A percentile compares a stretch with the other conserved stretches of the same genome.
phyloP scores from a whole-genome alignment of 2,113 vertebrate species.

The Mormyrus lacerda region DNA sequence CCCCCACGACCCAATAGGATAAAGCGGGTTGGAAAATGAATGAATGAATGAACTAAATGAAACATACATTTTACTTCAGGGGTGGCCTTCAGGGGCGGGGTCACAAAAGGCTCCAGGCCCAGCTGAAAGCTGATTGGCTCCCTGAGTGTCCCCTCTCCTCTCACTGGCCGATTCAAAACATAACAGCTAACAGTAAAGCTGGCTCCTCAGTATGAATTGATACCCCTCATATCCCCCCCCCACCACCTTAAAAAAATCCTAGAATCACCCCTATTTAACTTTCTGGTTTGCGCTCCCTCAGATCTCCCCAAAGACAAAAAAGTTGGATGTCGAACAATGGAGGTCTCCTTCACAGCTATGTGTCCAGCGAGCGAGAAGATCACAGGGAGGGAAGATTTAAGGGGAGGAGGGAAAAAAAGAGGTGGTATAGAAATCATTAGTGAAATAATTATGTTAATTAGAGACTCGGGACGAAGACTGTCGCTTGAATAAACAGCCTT shows the following conservation, averaged over 20 bases:
- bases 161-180: neutral
- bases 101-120: neutral
- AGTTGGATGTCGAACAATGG: neutral
- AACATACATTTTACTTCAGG: neutral
- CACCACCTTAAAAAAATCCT: neutral
- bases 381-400: neutral
- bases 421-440: conserved; percentile 25
- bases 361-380: neutral
- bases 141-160: neutral
- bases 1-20: no score
- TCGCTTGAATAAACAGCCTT: conserved; percentile 28
- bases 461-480: conserved; percentile 16
- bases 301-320: neutral
- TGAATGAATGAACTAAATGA: neutral
- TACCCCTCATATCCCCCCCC: neutral
- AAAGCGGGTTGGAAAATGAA: no score
- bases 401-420: conserved; percentile 22
- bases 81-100: neutral
- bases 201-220: neutral
- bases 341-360: neutral
- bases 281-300: neutral
- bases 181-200: neutral
- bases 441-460: conserved; percentile 32
- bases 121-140: neutral
- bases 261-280: neutral